Percentiles rank a stretch among this genome's conserved stretches.
Conservation (phyloP, 1,140 invertebrate genomes). For the Drosophila nigrodunni region DNA sequence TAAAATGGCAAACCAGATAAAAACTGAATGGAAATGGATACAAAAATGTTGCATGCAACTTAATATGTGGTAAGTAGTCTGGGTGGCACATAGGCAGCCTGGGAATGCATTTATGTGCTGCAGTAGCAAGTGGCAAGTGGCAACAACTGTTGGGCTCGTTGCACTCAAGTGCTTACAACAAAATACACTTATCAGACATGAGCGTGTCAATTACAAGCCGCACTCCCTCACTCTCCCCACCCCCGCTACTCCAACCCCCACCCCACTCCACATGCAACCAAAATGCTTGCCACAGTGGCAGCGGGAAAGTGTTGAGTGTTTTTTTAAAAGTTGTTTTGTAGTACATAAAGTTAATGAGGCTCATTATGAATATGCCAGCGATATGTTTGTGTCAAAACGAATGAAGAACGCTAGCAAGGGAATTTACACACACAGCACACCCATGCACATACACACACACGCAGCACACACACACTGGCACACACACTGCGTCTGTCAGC, state of each 20-base stretch:
- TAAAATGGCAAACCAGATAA: not conserved
- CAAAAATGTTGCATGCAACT: not conserved
- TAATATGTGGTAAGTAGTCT: not conserved
- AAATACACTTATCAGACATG: conserved; percentile 78
- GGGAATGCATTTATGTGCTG: conserved; percentile 28
- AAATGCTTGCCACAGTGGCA: conserved; percentile 1
- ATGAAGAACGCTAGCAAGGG: conserved; percentile 50
- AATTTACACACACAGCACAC: conserved; percentile 59
- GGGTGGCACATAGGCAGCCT: conserved; percentile 23
- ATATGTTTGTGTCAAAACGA: conserved; percentile 77
- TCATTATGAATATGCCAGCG: conserved; percentile 80
- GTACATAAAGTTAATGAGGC: conserved; percentile 74
- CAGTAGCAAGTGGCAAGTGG: conserved; percentile 39
- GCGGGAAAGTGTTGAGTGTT: conserved; percentile 63
- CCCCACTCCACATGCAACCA: not conserved
- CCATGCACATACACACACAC: conserved; percentile 31
- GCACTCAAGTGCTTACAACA: conserved; percentile 73
- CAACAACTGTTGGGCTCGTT: conserved; percentile 12
- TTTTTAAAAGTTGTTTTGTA: conserved; percentile 43
- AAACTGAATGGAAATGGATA: not conserved
- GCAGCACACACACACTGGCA: not conserved
- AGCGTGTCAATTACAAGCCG: conserved; percentile 71
- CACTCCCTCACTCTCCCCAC: conserved; percentile 5
- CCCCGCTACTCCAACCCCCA: not conserved
- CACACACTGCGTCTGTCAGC: conserved; percentile 43